Conservation (phyloP, 2,113 vertebrate genomes). For the Gadus chalcogrammus region DNA sequence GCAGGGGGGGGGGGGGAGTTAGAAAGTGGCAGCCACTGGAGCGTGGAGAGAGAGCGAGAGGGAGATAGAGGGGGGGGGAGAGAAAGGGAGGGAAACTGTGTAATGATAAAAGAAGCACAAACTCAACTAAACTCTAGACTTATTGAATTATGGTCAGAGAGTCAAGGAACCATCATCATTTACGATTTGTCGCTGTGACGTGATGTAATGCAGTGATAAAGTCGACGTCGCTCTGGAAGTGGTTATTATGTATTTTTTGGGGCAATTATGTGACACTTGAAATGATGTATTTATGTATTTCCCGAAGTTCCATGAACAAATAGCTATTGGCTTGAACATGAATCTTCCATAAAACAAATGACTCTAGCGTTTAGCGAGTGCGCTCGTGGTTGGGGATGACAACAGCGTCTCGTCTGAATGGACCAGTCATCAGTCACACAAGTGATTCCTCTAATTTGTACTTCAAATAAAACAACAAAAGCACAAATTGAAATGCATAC, state of each 20-base stretch:
- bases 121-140: constrained; percentile 32
- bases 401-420: too few relatives aligned
- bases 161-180: background rate
- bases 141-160: constrained; percentile 36
- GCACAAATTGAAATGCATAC: too few relatives aligned
- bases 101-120: constrained; percentile 1
- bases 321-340: constrained; percentile 3
- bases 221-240: too few relatives aligned
- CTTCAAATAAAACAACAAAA: background rate
- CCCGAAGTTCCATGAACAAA: constrained; percentile 10
- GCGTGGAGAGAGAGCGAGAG: constrained; percentile 48
- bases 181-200: too few relatives aligned
- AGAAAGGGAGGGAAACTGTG: constrained; percentile 30
- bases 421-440: too few relatives aligned
- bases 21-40: constrained; percentile 62
- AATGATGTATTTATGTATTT: constrained; percentile 32
- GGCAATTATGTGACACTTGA: too few relatives aligned
- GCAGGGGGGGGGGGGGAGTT: constrained; percentile 54
- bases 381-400: too few relatives aligned
- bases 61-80: constrained; percentile 31
- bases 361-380: background rate
- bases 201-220: too few relatives aligned
- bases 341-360: background rate
- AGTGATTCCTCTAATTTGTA: constrained; percentile 21
- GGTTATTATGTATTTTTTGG: too few relatives aligned